Evolutionary conservation across 2,113 vertebrate species (phyloP).

Genomic region (Boulengeromyrus knoepffleri): DNA sequence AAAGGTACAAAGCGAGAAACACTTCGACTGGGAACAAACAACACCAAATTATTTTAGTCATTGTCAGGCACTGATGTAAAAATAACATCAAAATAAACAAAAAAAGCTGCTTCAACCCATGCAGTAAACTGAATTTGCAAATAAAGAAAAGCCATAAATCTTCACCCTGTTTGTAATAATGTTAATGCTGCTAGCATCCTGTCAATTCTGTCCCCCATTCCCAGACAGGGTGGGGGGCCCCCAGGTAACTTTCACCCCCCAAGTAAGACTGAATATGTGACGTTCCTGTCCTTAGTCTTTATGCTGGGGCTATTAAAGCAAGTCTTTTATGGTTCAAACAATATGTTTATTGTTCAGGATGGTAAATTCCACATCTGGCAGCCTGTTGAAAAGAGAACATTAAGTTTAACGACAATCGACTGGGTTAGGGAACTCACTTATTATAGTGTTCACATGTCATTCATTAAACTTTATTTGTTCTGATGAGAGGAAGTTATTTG

Average conservation of each 20-base stretch:
- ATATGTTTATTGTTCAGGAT: conserved; percentile 1
- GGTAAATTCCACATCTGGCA: background rate
- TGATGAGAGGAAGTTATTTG: background rate
- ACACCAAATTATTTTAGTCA: background rate
- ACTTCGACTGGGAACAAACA: background rate
- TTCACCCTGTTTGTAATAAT: background rate
- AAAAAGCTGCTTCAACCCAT: background rate
- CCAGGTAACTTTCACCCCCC: background rate
- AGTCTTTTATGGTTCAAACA: background rate
- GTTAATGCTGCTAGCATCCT: background rate
- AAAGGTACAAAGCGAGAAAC: background rate
- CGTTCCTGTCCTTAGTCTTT: background rate
- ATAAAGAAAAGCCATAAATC: background rate
- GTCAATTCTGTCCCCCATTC: background rate
- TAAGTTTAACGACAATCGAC: background rate
- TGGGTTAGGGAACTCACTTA: background rate
- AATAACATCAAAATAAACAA: background rate
- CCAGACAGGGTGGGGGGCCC: background rate
- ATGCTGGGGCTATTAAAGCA: background rate
- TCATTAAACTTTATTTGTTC: background rate
- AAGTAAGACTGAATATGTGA: background rate
- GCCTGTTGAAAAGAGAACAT: conserved; percentile 1
- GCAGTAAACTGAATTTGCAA: background rate
- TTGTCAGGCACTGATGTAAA: background rate
- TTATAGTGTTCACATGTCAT: background rate